Conservation (phyloP, 2,888 invertebrate genomes). For the Drosophila nr. fundita region DNA sequence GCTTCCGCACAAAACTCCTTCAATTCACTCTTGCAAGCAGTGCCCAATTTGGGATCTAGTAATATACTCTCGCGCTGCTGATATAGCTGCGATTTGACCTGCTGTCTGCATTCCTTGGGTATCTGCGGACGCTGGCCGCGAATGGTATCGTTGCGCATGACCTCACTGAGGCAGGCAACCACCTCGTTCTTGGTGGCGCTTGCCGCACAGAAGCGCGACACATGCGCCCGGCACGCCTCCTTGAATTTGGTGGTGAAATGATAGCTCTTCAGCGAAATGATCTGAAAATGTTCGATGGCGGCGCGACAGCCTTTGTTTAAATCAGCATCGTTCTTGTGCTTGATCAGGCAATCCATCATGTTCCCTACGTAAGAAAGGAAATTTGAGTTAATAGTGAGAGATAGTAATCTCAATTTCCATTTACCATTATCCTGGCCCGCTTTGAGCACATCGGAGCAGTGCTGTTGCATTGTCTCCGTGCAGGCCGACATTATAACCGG, state of each 20-base stretch:
- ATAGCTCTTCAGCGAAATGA: conserved; percentile 96
- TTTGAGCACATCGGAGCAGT: conserved; percentile 90
- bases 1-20: conserved; percentile 89
- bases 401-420: neutral
- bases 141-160: conserved; percentile 95
- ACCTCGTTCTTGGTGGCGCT: conserved; percentile 91
- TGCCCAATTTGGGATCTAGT: conserved; percentile 93
- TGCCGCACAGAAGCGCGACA: conserved; percentile 88
- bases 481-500: conserved; percentile 94
- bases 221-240: conserved; percentile 94
- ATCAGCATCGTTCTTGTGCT: conserved; percentile 94
- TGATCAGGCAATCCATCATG: conserved; percentile 96
- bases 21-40: conserved; percentile 93
- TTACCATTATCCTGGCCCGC: conserved; percentile 89
- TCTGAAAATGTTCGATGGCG: conserved; percentile 98
- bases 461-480: conserved; percentile 90
- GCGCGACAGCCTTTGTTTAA: conserved; percentile 94
- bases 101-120: conserved; percentile 95
- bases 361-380: conserved; percentile 86
- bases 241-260: conserved; percentile 97
- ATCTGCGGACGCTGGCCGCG: conserved; percentile 91
- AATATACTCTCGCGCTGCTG: conserved; percentile 96
- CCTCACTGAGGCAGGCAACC: conserved; percentile 89
- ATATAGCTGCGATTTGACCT: conserved; percentile 95
- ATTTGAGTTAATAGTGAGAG: neutral